A percentile compares a stretch with the other conserved stretches of the same genome.
These are phyloP conservation scores for Propithecus coquereli DNA, from an alignment of 2,113 vertebrate species.

Conservation along the genomic window DNA sequence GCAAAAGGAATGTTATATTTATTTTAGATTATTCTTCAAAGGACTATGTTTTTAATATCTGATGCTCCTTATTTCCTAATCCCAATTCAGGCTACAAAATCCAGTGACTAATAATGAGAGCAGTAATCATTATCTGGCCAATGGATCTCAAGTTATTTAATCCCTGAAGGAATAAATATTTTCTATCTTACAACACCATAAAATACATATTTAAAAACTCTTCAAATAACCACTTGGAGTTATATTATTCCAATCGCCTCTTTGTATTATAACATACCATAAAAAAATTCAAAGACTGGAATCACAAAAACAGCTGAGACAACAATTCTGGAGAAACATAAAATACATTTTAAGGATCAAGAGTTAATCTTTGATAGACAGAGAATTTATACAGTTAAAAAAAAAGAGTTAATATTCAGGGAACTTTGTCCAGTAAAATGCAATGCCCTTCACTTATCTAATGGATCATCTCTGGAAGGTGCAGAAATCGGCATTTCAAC, in stretches of 20 bases:
- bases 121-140: not conserved
- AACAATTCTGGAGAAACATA: not conserved
- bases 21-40: constrained; percentile 12
- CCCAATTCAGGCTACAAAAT: not conserved
- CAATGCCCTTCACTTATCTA: not conserved
- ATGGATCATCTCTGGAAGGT: not conserved
- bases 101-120: not conserved
- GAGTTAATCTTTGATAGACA: not conserved
- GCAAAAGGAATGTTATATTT: not conserved
- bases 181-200: not conserved
- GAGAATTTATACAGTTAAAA: no score
- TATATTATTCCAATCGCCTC: not conserved
- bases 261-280: not conserved
- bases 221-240: not conserved
- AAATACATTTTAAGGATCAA: not conserved
- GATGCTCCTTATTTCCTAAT: not conserved
- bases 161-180: not conserved
- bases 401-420: not conserved
- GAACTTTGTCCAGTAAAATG: not conserved
- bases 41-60: not conserved
- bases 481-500: not conserved
- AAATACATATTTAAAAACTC: not conserved
- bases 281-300: not conserved
- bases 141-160: not conserved
- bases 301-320: not conserved